Evolutionary conservation across 2,113 vertebrate genomes (phyloP), one percentile per base, ranked within the genome.

Genomic region (Platysteira castanea): DNA sequence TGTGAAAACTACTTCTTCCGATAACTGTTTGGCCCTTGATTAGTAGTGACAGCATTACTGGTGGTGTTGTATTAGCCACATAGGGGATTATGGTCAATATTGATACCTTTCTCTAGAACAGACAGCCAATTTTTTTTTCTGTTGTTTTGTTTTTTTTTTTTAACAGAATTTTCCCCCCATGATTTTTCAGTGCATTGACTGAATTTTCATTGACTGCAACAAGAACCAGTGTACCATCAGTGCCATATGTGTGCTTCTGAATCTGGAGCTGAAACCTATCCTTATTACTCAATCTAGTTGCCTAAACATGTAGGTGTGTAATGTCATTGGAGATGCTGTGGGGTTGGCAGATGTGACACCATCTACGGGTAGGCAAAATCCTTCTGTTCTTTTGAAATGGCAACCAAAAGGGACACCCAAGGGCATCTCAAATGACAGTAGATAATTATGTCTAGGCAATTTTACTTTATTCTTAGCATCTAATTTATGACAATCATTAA

Each of bases 401-500:
- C 31, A 91, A 74, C 41, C 1, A 74, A 89, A 80, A 94, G 33
- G 39, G 42, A 95, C 64, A 84, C 7, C 8, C 77, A 84, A 95
- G 60, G 54, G 46, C 73, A 87, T 67, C 47, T 84, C 35, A 87
- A 93, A 93, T 77, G 52, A 67, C 60, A 74, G 7, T 13, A 67
- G 64, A 17, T 87, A 93, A 91, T 93, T 88, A 71, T 13, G 21
- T 56, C 75, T 90, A 73, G 60, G 47, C 26, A 81, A 87, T 89
- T 92, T 89, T 84, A 89, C 47, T 94, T 96, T 77, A 91, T 77
- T 89, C 84, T 75, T 93, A 89, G 60, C 35, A n/a, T 74, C 47
- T 89, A 87, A 93, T 96, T 95, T 96, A 94, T 84, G 56, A 37
- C 60, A 94, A 84, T 82, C 84, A 91, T 96, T 94, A 94, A 85